phyloP scores from a whole-genome alignment of 2,113 vertebrate species.

The Zosterops pallidus region DNA sequence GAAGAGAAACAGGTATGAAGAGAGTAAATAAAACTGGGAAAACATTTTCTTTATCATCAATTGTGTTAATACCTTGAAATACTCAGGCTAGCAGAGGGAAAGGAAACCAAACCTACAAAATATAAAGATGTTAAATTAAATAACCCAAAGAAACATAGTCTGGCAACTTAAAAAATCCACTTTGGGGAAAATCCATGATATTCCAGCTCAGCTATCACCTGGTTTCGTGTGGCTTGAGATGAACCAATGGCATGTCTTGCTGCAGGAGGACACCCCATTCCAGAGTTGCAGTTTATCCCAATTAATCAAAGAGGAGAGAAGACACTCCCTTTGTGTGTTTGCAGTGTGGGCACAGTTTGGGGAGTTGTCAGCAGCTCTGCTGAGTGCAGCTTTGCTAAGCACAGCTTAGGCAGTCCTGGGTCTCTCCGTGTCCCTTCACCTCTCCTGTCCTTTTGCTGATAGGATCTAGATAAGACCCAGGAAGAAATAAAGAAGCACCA shows the following conservation, averaged over 20 bases:
- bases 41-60: not conserved
- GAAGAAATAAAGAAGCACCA: slow-evolving; percentile 96
- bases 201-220: not conserved
- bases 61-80: not conserved
- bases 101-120: not conserved
- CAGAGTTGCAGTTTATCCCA: not conserved
- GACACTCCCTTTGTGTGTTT: slow-evolving; percentile 11
- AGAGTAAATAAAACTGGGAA: not conserved
- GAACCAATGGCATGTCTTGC: accelerated
- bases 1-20: not conserved
- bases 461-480: slow-evolving; percentile 96
- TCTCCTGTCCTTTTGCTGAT: slow-evolving; percentile 41
- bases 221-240: not conserved
- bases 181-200: not conserved
- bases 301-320: not conserved
- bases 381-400: slow-evolving; percentile 62
- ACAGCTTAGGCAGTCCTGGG: not conserved
- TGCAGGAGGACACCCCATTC: not conserved
- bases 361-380: not conserved
- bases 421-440: not conserved
- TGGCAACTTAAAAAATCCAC: not conserved
- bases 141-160: not conserved
- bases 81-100: not conserved
- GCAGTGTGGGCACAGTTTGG: not conserved
- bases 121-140: not conserved